Evolutionary conservation across 2,888 invertebrate genomes (phyloP), one percentile per base, ranked within the genome.

Genomic region (Metacarcinus magister): DNA sequence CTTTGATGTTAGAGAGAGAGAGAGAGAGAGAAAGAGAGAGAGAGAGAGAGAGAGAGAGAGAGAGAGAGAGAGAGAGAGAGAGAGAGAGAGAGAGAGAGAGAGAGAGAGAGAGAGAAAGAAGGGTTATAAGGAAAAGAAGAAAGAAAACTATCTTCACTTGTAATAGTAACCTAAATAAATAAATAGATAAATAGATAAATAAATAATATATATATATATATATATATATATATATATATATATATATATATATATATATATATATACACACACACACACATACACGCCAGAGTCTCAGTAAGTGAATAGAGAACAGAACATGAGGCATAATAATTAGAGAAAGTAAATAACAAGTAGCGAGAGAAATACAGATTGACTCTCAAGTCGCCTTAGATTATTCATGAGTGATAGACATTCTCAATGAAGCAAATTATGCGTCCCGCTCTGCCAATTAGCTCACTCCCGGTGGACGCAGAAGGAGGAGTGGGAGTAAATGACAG

Each of bases 1-100:
- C 32, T 28, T 82, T 8, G 8, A 32, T 32, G 67, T 4, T 2
- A 60, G 5, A 60, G 60, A 60, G 60, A 60, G 60, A 60, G 60
- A 60, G 60, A 60, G 60, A 60, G 60, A 60, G 54, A n/a, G 54
- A 28, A 3, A 43, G 94, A 39, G 94, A 94, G 43, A 75, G 46
- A 94, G 39, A n/a, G 67, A 67, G 67, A 67, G 67, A 67, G 67
- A 67, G 67, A 67, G 67, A 67, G 67, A 67, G 67, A 67, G 67
- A 67, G 67, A 67, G 67, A 54, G 54, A 54, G 93, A 54, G 93
- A 54, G 93, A 28, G 60, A 67, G 67, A 67, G 67, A 67, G 67
- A 67, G 67, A 67, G 67, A 67, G 67, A 67, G 67, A 67, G 60
- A 48, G 13, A 48, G 5, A 8, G 48, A 48, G 48, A 48, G 48